Evolutionary conservation across 1,140 invertebrate species (phyloP).

Genomic region (Harpegnathos saltator): DNA sequence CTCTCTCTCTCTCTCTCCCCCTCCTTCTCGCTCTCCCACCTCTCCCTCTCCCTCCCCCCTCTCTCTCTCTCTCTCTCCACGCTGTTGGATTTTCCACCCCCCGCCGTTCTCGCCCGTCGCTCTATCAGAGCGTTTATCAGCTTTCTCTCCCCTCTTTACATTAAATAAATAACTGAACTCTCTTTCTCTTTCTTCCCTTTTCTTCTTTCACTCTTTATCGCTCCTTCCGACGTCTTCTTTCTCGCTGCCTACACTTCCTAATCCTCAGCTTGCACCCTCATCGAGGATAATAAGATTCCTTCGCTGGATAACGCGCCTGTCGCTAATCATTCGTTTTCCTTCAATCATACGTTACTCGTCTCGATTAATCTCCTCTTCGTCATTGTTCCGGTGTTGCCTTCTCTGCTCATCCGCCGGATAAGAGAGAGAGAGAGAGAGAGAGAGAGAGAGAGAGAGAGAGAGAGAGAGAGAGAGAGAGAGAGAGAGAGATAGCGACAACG

Average conservation of each 20-base stretch:
- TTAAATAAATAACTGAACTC: conserved; percentile 33
- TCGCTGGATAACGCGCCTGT: background rate
- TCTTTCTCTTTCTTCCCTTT: conserved; percentile 9
- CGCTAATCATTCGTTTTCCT: background rate
- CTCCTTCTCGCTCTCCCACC: no score
- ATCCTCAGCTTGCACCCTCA: background rate
- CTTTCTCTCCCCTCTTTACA: background rate
- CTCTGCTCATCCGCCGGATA: background rate
- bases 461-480: no score
- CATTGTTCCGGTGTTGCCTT: background rate
- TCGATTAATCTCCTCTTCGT: background rate
- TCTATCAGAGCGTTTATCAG: conserved; percentile 44
- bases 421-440: no score
- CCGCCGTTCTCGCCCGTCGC: conserved; percentile 10
- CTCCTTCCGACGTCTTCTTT: background rate
- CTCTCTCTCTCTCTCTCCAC: conserved; percentile 4
- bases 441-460: no score
- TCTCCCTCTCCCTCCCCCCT: background rate
- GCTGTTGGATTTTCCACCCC: conserved; percentile 14
- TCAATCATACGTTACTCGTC: background rate
- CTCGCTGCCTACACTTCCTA: background rate
- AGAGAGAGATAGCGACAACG: no score
- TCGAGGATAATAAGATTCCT: background rate
- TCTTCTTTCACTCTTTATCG: no score
- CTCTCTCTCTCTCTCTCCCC: conserved; percentile 50